Evolutionary conservation across 2,888 invertebrate genomes (phyloP), one percentile per base, ranked within the genome.

Genomic region (Nemapogon koenigi): DNA sequence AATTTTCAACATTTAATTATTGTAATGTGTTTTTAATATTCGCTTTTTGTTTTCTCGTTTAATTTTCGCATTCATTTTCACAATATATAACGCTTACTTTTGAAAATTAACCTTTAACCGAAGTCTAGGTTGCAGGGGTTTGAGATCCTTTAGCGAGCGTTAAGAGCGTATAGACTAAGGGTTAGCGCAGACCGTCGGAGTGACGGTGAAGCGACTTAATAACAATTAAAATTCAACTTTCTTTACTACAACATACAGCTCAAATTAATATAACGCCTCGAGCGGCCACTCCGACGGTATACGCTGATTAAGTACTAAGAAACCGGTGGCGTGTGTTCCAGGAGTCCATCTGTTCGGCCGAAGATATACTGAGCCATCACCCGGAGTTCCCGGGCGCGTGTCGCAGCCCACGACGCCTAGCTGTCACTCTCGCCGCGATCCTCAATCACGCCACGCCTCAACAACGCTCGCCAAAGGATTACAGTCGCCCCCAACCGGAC

Each of bases 341-440:
- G 84, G 84, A 83, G 76, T 76, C 71, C 72, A 71, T 85, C 72
- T 84, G 85, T 73, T 79, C 81, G 75, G 75, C 83, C 67, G 81
- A 78, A 59, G 84, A 84, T 62, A 65, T 83, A 62, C 73, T 83
- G 68, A 72, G 66, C 59, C 57, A 52, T 52, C 54, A 53, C 47
- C 49, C 49, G 49, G 59, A 55, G 47, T 48, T 18, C 10, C 6
- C 16, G n/a, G 19, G 11, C 28, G n/a, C 7, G 38, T 52, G 50
- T 44, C 50, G 45, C 42, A 46, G 46, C 48, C 35, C 58, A 53
- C 49, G 43, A 39, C 58, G 57, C 54, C 66, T 75, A 58, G 66
- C 68, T 49, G 53, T 58, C 64, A 75, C 73, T 31, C 53, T 65
- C 42, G 48, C 49, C 50, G 53, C 55, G 37, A 62, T 69, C 47